Evolutionary conservation across 1,140 invertebrate genomes (phyloP), one percentile per base, ranked within the genome.

Genomic region (Zaprionus nigranus): DNA sequence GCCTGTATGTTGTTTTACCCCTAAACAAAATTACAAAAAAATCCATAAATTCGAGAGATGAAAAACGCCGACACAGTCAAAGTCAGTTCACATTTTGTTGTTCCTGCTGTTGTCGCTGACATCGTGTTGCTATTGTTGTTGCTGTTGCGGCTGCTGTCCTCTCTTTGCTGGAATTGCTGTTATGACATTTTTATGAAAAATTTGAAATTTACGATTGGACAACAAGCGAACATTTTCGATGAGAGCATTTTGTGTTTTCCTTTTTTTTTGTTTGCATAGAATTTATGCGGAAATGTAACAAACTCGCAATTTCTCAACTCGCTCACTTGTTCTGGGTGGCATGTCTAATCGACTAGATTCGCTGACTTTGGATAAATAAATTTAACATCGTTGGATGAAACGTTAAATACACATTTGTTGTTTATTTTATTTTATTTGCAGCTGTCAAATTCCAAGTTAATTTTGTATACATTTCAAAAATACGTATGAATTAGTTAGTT

Each of bases 161-260:
- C 51, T 66, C 46, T 81, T 75, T 79, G 61, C 69, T 86, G 75
- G 60, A 91, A 91, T 83, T 86, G 80, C 79, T 91, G 90, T 91
- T 91, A 86, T 91, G 88, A 91, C 90, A 91, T 85, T 91, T 91
- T 91, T 91, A 91, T 91, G 90, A 91, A 91, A 86, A 76, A 83
- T 90, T 91, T 90, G 5, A 87, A 91, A 91, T 91, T 91, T 91
- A 91, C 75, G 88, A 83, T 79, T 81, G 71, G 63, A 75, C 75
- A 81, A 70, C 62, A 68, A 71, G 73, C 77, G 62, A 71, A 68
- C 77, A 81, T 71, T 81, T 59, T 63, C 65, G 51, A 67, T 71
- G 62, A 54, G 74, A 71, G 61, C 56, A 43, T 73, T 38, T 75
- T 70, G 30, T 46, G 26, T 68, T 20, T 46, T 65, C 11, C 15